These are phyloP conservation scores for Hybos culiciformis DNA, from an alignment of 2,888 invertebrate genomes.

Conservation along the genomic window DNA sequence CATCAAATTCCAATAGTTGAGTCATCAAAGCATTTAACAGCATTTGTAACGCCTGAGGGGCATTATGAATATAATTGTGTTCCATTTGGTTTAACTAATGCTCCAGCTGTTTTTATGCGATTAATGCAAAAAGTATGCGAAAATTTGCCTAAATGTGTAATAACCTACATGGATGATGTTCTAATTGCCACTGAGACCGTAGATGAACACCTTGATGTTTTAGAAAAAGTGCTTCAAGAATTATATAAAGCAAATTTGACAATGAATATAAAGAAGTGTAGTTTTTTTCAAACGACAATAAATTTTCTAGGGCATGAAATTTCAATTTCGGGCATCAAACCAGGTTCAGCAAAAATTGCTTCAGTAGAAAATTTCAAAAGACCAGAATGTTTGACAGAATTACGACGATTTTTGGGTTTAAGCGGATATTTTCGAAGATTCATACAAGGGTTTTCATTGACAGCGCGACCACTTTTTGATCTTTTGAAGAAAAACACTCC, in stretches of 20 bases:
- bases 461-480: conserved; percentile 17
- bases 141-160: background rate
- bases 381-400: conserved; percentile 13
- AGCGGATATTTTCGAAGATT: conserved; percentile 23
- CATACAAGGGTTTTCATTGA: conserved; percentile 17
- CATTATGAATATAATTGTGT: conserved; percentile 21
- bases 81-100: conserved; percentile 20
- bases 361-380: too few species aligned
- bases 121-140: conserved; percentile 1
- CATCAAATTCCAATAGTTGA: conserved; percentile 7
- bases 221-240: background rate
- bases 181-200: background rate
- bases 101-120: conserved; percentile 16
- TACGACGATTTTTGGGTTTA: conserved; percentile 21
- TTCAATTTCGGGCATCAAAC: background rate
- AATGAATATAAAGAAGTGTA: background rate
- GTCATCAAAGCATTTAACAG: conserved; percentile 12
- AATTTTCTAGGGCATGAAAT: conserved; percentile 3
- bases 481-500: conserved; percentile 13
- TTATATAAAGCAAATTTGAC: background rate
- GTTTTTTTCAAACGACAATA: background rate
- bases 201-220: conserved; percentile 1
- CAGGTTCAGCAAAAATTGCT: too few species aligned
- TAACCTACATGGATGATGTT: conserved; percentile 1
- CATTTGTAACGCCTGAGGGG: conserved; percentile 20